phyloP scores from a whole-genome alignment of 2,113 vertebrate genomes.

The Cygnus atratus region DNA sequence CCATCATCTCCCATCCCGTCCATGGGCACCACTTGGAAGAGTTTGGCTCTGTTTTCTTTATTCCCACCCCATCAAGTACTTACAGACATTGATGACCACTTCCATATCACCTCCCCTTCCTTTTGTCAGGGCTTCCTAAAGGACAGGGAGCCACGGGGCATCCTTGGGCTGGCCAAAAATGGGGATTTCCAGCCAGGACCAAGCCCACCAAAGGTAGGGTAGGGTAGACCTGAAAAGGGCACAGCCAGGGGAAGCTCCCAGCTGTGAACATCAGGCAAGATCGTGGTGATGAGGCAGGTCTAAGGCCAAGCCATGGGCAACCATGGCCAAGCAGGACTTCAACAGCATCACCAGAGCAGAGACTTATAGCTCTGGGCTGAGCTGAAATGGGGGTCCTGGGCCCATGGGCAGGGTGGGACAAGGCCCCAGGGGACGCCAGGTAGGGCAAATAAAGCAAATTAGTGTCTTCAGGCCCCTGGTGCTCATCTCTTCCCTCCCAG shows the following conservation, averaged over 20 bases:
- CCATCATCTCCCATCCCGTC: neutral
- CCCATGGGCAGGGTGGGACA: neutral
- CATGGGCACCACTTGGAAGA: neutral
- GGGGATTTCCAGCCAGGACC: neutral
- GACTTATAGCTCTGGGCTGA: neutral
- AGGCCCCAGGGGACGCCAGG: neutral
- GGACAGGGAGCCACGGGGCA: neutral
- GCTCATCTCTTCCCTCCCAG: neutral
- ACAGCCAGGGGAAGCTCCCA: neutral
- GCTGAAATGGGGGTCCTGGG: neutral
- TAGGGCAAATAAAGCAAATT: neutral
- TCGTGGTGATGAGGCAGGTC: neutral
- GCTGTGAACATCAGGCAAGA: neutral
- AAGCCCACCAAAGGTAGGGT: neutral
- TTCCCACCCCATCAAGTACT: neutral
- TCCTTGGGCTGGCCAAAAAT: neutral
- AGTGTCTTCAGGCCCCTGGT: neutral
- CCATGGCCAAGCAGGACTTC: neutral
- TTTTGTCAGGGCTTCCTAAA: neutral
- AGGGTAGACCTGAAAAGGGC: neutral
- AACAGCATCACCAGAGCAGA: rapidly evolving
- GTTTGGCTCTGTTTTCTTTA: neutral
- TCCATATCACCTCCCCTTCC: neutral
- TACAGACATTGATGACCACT: too few species aligned
- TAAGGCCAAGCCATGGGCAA: neutral